Conservation (phyloP, 2,797 vertebrate genomes). For the Nannoperca australis region DNA sequence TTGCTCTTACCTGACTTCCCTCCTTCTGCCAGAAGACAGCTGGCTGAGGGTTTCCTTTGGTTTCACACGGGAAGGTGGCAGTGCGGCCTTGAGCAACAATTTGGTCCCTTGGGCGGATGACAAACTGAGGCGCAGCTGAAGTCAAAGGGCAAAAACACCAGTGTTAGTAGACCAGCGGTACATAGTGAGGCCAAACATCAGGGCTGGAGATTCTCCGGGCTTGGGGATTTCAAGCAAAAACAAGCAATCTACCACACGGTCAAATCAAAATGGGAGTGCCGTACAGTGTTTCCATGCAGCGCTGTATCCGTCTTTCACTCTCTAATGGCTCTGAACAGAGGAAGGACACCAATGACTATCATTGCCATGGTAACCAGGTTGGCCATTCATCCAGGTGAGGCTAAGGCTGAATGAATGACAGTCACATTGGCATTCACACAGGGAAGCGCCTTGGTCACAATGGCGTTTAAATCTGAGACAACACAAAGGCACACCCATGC, state of each 20-base stretch:
- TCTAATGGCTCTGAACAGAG: constrained; percentile 57
- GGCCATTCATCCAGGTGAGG: constrained; percentile 84
- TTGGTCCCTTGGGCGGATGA: constrained; percentile 97
- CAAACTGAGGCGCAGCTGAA: constrained; percentile 97
- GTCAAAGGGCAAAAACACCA: constrained; percentile 53
- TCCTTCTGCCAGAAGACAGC: constrained; percentile 99
- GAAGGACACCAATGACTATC: constrained; percentile 62
- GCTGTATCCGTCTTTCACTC: constrained; percentile 38
- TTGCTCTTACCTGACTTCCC: constrained; percentile 93
- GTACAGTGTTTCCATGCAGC: constrained; percentile 83
- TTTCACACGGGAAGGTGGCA: constrained; percentile 97
- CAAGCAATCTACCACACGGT: constrained; percentile 64
- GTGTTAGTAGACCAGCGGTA: constrained; percentile 41
- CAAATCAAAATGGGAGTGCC: constrained; percentile 67
- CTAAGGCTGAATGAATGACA: constrained; percentile 84
- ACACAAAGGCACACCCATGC: constrained; percentile 72
- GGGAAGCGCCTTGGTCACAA: constrained; percentile 63
- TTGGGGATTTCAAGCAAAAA: constrained; percentile 71
- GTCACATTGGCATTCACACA: constrained; percentile 73
- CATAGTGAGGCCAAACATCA: constrained; percentile 8
- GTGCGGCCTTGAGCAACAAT: constrained; percentile 96
- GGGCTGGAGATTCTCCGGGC: constrained; percentile 23
- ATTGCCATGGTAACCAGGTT: constrained; percentile 73
- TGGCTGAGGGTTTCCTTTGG: constrained; percentile 98
- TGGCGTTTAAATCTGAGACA: constrained; percentile 60